phyloP scores from a whole-genome alignment of 1,140 invertebrate genomes.

The Ganaspis sp. region DNA sequence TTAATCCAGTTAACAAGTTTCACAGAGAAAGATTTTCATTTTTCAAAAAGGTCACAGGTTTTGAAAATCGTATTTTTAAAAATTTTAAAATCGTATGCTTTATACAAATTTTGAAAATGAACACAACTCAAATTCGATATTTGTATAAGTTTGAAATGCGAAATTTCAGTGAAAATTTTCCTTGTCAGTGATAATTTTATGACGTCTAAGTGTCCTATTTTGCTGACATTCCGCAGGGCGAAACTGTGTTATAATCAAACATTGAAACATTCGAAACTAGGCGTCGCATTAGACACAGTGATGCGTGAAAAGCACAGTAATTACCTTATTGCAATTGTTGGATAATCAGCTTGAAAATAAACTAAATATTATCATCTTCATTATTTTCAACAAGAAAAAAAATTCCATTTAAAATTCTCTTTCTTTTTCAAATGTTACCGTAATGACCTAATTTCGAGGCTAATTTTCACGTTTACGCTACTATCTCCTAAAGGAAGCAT shows the following conservation, averaged over 20 bases:
- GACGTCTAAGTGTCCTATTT: neutral
- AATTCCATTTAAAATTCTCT: too few species aligned
- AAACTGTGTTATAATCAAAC: slow-evolving; percentile 5
- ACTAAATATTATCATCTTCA: neutral
- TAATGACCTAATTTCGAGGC: too few species aligned
- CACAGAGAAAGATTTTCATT: too few species aligned
- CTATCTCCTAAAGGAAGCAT: too few species aligned
- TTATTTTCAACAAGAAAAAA: neutral
- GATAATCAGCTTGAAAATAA: neutral
- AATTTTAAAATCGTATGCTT: too few species aligned
- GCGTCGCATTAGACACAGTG: neutral
- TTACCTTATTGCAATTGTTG: slow-evolving; percentile 18
- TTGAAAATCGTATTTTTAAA: too few species aligned
- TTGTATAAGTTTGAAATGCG: neutral
- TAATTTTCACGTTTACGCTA: too few species aligned
- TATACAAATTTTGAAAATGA: too few species aligned
- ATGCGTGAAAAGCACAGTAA: slow-evolving; percentile 7
- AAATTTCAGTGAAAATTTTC: neutral
- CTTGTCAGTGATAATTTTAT: neutral
- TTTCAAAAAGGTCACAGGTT: neutral
- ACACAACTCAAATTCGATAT: neutral
- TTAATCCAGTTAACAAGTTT: neutral
- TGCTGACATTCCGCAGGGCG: neutral
- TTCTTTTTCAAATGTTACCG: too few species aligned
- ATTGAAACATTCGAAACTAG: slow-evolving; percentile 17